A percentile compares a stretch with the other conserved stretches of the same genome.
Evolutionary conservation across 2,113 vertebrate genomes (phyloP).

Genomic region (Oceanites oceanicus): DNA sequence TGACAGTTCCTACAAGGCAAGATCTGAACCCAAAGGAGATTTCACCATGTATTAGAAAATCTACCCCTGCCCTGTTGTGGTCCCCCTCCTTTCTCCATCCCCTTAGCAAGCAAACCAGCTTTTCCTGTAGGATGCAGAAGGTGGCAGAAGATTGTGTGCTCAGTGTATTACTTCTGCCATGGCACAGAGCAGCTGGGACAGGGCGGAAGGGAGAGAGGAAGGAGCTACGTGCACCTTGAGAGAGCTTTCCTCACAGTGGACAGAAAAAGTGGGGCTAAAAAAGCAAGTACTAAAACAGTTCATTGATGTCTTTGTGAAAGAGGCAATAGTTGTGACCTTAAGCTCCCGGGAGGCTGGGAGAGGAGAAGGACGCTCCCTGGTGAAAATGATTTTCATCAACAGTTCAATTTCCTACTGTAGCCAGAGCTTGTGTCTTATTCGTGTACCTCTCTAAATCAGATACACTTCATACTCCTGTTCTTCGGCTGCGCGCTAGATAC

Average conservation of each 20-base stretch:
- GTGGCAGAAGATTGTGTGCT: background rate
- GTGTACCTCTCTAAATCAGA: slow-evolving; percentile 4
- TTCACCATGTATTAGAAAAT: background rate
- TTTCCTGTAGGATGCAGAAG: background rate
- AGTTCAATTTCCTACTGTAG: slow-evolving; percentile 24
- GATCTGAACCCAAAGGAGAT: background rate
- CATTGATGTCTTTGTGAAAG: background rate
- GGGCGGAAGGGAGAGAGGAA: background rate
- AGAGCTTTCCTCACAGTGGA: background rate
- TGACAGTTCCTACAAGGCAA: background rate
- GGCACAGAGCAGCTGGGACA: background rate
- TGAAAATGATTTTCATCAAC: background rate
- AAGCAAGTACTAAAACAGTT: background rate
- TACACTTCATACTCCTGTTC: slow-evolving; percentile 13
- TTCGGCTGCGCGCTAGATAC: background rate
- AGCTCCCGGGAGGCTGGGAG: background rate
- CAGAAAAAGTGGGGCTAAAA: background rate
- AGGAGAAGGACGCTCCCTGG: background rate
- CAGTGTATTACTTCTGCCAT: rapidly evolving
- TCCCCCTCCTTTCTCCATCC: background rate
- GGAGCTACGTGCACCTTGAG: background rate
- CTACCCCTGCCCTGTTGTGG: background rate
- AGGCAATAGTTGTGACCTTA: background rate
- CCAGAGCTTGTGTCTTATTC: background rate
- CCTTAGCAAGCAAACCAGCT: background rate